Evolutionary conservation across 2,888 invertebrate species (phyloP).

Genomic region (Venusia cambrica): DNA sequence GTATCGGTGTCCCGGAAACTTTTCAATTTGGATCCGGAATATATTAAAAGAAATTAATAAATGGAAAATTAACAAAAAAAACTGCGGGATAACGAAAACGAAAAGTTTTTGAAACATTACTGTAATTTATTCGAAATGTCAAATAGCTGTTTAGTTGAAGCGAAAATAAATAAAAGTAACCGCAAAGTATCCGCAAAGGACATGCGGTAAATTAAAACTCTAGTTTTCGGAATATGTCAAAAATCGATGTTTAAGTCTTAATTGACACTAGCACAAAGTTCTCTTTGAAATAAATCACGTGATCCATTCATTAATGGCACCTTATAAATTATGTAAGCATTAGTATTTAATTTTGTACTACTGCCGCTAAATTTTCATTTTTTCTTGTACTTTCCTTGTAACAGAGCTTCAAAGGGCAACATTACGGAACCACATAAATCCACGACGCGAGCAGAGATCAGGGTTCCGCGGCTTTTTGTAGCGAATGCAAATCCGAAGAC

Average conservation of each 20-base stretch:
- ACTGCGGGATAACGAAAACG: slow-evolving; percentile 46
- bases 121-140: slow-evolving; percentile 52
- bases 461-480: slow-evolving; percentile 18
- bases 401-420: not conserved
- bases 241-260: too few species aligned
- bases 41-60: slow-evolving; percentile 56
- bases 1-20: slow-evolving; percentile 44
- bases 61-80: slow-evolving; percentile 46
- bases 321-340: too few species aligned
- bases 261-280: too few species aligned
- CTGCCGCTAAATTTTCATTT: too few species aligned
- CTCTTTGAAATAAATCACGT: too few species aligned
- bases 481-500: slow-evolving; percentile 70
- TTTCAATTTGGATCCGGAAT: slow-evolving; percentile 47
- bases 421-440: slow-evolving; percentile 17
- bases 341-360: too few species aligned
- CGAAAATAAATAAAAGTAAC: too few species aligned
- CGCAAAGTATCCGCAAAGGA: too few species aligned
- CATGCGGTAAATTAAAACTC: too few species aligned
- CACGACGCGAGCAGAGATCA: slow-evolving; percentile 17
- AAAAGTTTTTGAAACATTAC: slow-evolving; percentile 56
- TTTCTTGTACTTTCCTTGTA: not conserved
- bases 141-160: not conserved
- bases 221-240: too few species aligned
- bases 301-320: too few species aligned